These are phyloP conservation scores for Botia kubotai DNA, from an alignment of 2,797 vertebrate species.

Conservation along the genomic window DNA sequence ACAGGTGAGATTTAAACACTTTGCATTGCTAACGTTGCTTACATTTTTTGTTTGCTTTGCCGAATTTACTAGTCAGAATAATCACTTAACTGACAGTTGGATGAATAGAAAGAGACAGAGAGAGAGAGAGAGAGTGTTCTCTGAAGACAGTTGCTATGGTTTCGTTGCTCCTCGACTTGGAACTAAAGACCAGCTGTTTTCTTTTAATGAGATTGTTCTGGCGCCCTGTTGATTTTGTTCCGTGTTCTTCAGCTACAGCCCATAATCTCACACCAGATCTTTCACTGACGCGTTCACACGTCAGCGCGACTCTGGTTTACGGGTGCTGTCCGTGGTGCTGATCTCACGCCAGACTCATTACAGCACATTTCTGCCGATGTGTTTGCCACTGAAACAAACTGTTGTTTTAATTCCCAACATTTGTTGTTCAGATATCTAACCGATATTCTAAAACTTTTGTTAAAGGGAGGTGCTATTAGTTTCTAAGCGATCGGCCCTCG, in stretches of 20 bases:
- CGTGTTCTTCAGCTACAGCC: constrained; percentile 30
- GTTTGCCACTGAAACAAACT: neutral
- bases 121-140: neutral
- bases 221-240: constrained; percentile 55
- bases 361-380: neutral
- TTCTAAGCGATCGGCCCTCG: no score
- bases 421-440: no score
- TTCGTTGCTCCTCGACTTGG: constrained; percentile 48
- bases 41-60: neutral
- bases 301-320: neutral
- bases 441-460: no score
- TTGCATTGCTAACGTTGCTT: no score
- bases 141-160: constrained; percentile 62
- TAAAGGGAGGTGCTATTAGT: no score
- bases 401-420: no score
- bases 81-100: neutral
- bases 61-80: neutral
- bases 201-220: constrained; percentile 62
- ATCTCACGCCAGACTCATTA: neutral
- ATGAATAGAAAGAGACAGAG: no score
- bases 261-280: neutral
- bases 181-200: constrained; percentile 39
- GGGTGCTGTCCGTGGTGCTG: constrained; percentile 50
- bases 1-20: no score
- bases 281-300: neutral